Conservation (phyloP, 2,888 invertebrate species). For the Tenthredo notha region DNA sequence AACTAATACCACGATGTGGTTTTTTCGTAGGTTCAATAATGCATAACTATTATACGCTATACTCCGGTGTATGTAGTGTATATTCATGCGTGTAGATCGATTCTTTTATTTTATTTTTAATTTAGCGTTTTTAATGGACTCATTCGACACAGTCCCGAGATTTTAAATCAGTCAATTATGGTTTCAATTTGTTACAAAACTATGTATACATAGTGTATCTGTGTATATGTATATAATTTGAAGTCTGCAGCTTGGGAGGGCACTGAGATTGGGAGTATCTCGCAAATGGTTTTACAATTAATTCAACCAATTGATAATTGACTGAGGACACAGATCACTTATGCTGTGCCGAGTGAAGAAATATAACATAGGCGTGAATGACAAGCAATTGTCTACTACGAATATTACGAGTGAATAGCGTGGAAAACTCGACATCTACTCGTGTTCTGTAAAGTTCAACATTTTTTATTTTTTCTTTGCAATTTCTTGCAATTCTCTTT, state of each 20-base stretch:
- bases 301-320: conserved; percentile 45
- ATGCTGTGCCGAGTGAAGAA: conserved; percentile 2
- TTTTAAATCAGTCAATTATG: neutral
- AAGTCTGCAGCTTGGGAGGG: neutral
- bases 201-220: neutral
- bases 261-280: neutral
- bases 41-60: too few species aligned
- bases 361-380: conserved; percentile 10
- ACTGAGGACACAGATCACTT: conserved; percentile 27
- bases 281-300: conserved; percentile 24
- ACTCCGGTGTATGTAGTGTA: neutral
- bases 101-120: neutral
- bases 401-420: neutral
- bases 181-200: conserved; percentile 2
- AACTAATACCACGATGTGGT: too few species aligned
- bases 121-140: neutral
- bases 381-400: neutral
- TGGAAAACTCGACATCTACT: neutral
- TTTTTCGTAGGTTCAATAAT: too few species aligned
- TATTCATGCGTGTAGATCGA: neutral
- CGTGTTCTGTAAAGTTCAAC: neutral
- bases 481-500: neutral
- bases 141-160: neutral
- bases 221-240: neutral
- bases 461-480: neutral